Conservation (phyloP, 2,888 invertebrate species). For the Adela reaumurella region DNA sequence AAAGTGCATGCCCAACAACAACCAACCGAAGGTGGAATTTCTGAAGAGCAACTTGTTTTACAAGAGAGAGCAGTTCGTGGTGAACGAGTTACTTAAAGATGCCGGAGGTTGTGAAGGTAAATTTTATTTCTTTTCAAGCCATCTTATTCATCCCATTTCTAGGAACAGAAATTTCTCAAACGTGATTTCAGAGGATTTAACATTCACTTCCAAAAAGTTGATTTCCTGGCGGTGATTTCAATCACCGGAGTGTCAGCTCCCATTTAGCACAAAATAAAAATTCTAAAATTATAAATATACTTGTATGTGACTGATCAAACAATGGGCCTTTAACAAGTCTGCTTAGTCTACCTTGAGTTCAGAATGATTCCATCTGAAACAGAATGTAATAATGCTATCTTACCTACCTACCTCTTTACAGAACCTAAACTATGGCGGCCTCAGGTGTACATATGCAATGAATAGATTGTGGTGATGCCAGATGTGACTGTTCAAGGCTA, state of each 20-base stretch:
- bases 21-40: conserved; percentile 30
- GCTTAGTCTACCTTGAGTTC: background rate
- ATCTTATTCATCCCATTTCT: too few relatives aligned
- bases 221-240: too few relatives aligned
- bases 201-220: too few relatives aligned
- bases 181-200: too few relatives aligned
- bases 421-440: conserved; percentile 27
- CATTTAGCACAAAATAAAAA: too few relatives aligned
- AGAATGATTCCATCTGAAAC: conserved; percentile 2
- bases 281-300: background rate
- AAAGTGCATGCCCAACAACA: conserved; percentile 27
- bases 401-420: too few relatives aligned
- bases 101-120: conserved; percentile 17
- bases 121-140: too few relatives aligned
- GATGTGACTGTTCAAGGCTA: conserved; percentile 31
- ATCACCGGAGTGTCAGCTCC: too few relatives aligned
- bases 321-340: background rate
- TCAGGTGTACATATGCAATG: conserved; percentile 25
- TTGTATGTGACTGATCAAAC: background rate
- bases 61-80: conserved; percentile 24
- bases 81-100: conserved; percentile 28
- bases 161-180: too few relatives aligned
- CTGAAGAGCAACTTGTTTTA: conserved; percentile 25
- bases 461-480: conserved; percentile 32
- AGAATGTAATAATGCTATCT: background rate